Conservation (phyloP, 2,797 vertebrate genomes). For the Thaleichthys pacificus region DNA sequence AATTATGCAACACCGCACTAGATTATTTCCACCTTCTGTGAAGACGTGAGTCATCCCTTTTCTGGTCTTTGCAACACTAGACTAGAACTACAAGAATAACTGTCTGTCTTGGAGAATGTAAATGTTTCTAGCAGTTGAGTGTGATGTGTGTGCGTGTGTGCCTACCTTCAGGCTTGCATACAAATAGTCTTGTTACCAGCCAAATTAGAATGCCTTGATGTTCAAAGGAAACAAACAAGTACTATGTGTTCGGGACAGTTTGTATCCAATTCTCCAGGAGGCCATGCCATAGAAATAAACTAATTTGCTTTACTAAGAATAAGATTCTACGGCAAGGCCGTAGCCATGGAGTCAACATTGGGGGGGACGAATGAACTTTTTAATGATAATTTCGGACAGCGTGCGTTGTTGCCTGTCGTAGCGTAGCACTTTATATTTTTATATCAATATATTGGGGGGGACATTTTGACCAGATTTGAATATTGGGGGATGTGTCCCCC, state of each 20-base stretch:
- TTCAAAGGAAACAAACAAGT: background rate
- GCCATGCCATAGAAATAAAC: background rate
- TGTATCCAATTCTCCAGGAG: background rate
- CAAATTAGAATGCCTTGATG: background rate
- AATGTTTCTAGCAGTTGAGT: background rate
- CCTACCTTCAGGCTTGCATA: constrained; percentile 1
- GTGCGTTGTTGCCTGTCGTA: no score
- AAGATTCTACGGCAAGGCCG: no score
- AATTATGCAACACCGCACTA: no score
- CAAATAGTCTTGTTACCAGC: background rate
- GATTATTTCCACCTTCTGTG: background rate
- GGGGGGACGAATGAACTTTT: no score
- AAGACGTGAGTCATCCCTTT: background rate
- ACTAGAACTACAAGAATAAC: background rate
- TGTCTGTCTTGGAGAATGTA: background rate
- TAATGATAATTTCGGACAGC: no score
- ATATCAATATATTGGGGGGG: no score
- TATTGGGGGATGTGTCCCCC: no score
- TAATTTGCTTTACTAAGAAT: background rate
- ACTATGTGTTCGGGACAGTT: background rate
- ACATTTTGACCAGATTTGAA: no score
- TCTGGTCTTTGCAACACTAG: background rate
- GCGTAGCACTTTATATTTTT: no score
- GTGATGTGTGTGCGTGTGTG: background rate
- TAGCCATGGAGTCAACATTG: no score